Conservation (phyloP, 2,797 vertebrate genomes). For the Gallirallus australis region DNA sequence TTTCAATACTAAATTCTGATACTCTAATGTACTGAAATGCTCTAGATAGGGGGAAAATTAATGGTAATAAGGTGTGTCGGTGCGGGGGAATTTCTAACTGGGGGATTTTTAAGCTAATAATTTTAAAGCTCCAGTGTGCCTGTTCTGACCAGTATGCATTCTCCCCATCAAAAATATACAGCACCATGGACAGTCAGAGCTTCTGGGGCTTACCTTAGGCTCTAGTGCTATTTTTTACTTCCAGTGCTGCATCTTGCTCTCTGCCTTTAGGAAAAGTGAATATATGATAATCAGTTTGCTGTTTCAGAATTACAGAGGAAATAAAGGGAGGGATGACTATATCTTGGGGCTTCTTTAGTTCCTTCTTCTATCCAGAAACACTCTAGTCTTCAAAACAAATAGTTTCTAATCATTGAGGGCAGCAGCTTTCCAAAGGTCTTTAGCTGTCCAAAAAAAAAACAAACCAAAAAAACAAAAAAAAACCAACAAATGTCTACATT, state of each 20-base stretch:
- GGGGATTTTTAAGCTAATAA: not conserved
- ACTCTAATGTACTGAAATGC: not conserved
- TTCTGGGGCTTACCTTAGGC: constrained; percentile 42
- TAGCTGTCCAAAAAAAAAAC: not conserved
- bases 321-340: not conserved
- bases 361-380: not conserved
- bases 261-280: not conserved
- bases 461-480: no score
- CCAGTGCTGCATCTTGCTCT: not conserved
- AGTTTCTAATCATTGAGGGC: not conserved
- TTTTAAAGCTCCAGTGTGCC: not conserved
- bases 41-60: not conserved
- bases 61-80: not conserved
- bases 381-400: not conserved
- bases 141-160: not conserved
- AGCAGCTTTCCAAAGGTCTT: not conserved
- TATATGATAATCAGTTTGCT: not conserved
- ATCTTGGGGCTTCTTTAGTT: not conserved
- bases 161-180: not conserved
- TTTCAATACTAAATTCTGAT: not conserved
- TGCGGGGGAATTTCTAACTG: not conserved
- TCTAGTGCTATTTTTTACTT: not conserved
- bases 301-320: not conserved
- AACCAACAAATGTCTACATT: not conserved
- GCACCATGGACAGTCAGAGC: not conserved